phyloP scores from a whole-genome alignment of 2,797 vertebrate species.

The Dromococcyx pavoninus region DNA sequence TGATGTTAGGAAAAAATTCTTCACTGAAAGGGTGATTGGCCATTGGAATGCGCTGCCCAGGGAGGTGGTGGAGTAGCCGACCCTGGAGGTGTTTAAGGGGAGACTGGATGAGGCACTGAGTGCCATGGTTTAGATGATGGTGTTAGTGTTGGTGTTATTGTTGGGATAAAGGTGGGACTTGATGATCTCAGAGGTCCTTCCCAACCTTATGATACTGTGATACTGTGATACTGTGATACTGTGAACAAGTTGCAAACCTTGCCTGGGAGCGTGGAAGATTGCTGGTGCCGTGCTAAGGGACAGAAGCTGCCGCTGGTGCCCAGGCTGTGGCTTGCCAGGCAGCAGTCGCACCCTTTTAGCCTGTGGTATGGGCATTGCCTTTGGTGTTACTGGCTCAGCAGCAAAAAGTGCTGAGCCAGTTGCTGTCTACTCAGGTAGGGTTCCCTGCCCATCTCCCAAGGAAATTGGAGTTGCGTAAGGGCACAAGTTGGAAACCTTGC shows the following conservation, averaged over 20 bases:
- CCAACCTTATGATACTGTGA: too few species aligned
- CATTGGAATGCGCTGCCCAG: too few species aligned
- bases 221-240: too few species aligned
- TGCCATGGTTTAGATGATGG: too few species aligned
- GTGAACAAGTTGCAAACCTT: constrained; percentile 27
- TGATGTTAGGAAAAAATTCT: too few species aligned
- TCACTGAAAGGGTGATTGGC: too few species aligned
- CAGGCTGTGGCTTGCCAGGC: neutral
- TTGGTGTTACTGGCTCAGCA: neutral
- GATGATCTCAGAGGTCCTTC: too few species aligned
- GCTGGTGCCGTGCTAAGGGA: neutral
- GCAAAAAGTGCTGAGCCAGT: constrained; percentile 23
- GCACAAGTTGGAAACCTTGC: neutral
- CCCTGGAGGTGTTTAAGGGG: too few species aligned
- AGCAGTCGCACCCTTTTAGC: neutral
- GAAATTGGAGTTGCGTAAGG: neutral
- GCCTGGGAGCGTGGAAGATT: constrained; percentile 1
- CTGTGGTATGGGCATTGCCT: constrained; percentile 24
- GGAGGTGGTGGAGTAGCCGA: too few species aligned
- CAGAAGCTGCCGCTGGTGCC: neutral
- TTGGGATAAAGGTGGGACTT: too few species aligned
- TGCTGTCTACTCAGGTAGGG: neutral
- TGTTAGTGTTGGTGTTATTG: too few species aligned
- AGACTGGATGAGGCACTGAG: too few species aligned
- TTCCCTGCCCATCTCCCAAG: neutral